phyloP scores from a whole-genome alignment of 2,797 vertebrate species.

The Mionectes olivaceus region DNA sequence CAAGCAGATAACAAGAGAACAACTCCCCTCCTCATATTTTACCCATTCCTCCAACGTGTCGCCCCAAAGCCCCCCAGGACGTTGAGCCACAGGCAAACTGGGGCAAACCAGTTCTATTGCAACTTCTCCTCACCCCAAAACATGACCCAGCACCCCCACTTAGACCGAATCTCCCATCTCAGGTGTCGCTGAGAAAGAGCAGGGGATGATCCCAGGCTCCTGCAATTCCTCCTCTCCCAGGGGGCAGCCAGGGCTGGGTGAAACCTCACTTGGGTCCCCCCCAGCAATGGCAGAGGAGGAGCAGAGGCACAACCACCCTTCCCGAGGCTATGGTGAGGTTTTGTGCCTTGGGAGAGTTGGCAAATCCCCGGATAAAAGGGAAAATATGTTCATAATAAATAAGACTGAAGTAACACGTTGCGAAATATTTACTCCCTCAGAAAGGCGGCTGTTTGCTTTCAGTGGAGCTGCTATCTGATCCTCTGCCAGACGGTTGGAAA shows the following conservation, averaged over 20 bases:
- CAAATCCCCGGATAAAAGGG: constrained; percentile 30
- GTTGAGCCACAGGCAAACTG: fast-evolving
- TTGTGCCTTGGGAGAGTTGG: background rate
- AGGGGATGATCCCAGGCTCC: background rate
- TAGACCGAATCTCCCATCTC: background rate
- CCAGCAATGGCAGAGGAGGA: fast-evolving
- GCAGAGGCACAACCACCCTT: background rate
- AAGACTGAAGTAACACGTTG: constrained; percentile 33
- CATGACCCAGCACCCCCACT: fast-evolving
- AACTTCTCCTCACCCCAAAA: background rate
- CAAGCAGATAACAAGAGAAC: background rate
- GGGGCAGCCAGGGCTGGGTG: background rate
- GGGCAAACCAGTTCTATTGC: background rate
- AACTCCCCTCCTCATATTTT: background rate
- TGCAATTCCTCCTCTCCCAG: background rate
- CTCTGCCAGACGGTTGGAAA: constrained; percentile 14
- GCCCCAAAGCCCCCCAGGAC: background rate
- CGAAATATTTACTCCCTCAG: constrained; percentile 34
- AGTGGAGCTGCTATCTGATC: constrained; percentile 43
- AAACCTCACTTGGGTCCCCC: background rate
- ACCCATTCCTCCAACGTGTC: fast-evolving
- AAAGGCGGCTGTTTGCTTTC: constrained; percentile 56
- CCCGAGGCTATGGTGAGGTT: fast-evolving
- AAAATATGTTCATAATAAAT: constrained; percentile 37
- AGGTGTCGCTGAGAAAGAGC: background rate